Conservation (phyloP, 2,113 vertebrate genomes). For the Leptosomus discolor region DNA sequence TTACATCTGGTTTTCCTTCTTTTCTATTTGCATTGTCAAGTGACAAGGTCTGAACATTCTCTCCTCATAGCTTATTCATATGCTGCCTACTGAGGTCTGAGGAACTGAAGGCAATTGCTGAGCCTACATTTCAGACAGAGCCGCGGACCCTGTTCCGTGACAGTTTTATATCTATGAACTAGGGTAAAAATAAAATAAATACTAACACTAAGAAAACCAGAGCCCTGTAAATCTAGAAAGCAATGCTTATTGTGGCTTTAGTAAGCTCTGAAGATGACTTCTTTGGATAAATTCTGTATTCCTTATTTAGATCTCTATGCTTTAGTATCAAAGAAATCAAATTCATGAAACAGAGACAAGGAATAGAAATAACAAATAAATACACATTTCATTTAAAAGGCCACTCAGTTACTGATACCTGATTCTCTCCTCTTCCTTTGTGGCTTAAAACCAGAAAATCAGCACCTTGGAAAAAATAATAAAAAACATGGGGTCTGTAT, state of each 20-base stretch:
- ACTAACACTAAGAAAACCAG: background rate
- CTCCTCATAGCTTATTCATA: background rate
- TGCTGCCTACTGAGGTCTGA: background rate
- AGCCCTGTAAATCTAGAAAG: background rate
- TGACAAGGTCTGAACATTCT: background rate
- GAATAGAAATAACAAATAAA: background rate
- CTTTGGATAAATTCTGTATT: background rate
- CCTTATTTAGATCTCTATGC: background rate
- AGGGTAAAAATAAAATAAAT: background rate
- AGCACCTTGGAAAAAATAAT: background rate
- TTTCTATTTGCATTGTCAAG: background rate
- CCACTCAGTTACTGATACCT: accelerated
- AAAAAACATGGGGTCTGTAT: background rate
- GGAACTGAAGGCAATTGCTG: background rate
- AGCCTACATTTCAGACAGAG: background rate
- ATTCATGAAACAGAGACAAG: background rate
- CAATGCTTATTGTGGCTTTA: background rate
- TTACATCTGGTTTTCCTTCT: background rate
- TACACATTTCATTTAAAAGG: background rate
- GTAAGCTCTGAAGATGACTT: background rate
- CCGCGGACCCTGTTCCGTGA: background rate
- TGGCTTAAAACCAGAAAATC: background rate
- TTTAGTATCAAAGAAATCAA: background rate
- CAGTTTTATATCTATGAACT: background rate
- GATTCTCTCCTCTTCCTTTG: background rate